Conservation (phyloP, 1,140 invertebrate genomes). For the Macrocentrus cingulum region DNA sequence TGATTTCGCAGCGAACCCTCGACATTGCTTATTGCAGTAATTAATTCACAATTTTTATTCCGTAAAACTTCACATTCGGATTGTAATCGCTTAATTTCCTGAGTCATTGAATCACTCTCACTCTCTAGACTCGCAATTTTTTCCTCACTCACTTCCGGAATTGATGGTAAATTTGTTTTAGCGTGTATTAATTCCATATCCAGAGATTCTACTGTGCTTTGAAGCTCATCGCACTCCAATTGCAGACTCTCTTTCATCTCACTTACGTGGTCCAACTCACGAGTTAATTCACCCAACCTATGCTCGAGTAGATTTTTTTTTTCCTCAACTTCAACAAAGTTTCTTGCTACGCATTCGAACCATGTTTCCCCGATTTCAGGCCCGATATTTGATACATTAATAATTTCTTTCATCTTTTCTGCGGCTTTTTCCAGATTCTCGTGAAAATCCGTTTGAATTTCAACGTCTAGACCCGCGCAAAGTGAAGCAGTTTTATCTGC, state of each 20-base stretch:
- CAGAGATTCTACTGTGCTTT: conserved; percentile 48
- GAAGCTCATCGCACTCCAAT: conserved; percentile 49
- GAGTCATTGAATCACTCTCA: conserved; percentile 47
- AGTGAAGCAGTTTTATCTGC: too few relatives aligned
- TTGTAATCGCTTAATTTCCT: conserved; percentile 52
- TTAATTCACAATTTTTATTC: conserved; percentile 56
- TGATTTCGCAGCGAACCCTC: conserved; percentile 36
- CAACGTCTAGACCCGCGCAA: too few relatives aligned
- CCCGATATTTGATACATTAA: conserved; percentile 35
- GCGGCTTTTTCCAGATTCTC: too few relatives aligned
- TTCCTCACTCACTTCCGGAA: conserved; percentile 55
- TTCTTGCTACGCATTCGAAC: conserved; percentile 44
- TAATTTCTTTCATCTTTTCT: too few relatives aligned
- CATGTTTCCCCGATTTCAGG: conserved; percentile 36
- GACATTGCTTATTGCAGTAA: conserved; percentile 32
- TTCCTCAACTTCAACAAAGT: conserved; percentile 48
- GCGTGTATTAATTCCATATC: conserved; percentile 44
- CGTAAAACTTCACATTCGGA: conserved; percentile 61
- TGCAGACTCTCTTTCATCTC: conserved; percentile 48
- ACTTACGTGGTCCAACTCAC: conserved; percentile 44
- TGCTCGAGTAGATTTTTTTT: conserved; percentile 53
- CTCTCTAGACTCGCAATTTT: conserved; percentile 47
- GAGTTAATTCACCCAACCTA: conserved; percentile 45
- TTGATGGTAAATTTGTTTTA: conserved; percentile 49
- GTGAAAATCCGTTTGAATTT: too few relatives aligned